Evolutionary conservation across 23 tunicate genomes (phyloP).

Genomic region (Aplidium turbinatum): DNA sequence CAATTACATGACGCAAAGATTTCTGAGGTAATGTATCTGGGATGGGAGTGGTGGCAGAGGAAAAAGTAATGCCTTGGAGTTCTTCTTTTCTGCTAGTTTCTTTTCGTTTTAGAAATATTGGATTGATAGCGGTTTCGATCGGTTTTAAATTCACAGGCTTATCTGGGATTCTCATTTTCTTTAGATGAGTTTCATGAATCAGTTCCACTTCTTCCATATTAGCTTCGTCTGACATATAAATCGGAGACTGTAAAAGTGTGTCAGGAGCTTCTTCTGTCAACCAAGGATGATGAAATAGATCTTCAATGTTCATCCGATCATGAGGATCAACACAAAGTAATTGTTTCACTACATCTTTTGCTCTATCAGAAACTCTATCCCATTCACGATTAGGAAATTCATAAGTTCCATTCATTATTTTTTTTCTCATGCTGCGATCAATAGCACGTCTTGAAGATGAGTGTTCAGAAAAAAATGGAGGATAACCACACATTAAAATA

Average conservation of each 20-base stretch:
- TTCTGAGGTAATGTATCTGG: constrained; percentile 47
- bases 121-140: constrained; percentile 79
- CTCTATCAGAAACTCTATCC: constrained; percentile 86
- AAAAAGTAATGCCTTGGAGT: constrained; percentile 27
- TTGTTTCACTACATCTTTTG: constrained; percentile 84
- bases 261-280: constrained; percentile 92
- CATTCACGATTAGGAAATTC: constrained; percentile 91
- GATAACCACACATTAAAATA: constrained; percentile 90
- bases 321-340: constrained; percentile 86
- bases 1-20: constrained; percentile 78
- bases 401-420: constrained; percentile 85
- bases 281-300: constrained; percentile 85
- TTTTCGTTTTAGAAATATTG: constrained; percentile 72
- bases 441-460: constrained; percentile 81
- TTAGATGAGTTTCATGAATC: constrained; percentile 53
- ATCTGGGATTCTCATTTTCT: constrained; percentile 83
- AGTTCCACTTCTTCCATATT: constrained; percentile 54
- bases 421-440: constrained; percentile 86
- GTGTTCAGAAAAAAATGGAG: constrained; percentile 98
- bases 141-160: constrained; percentile 88
- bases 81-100: constrained; percentile 51
- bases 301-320: constrained; percentile 84
- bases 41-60: not conserved
- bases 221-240: constrained; percentile 75
- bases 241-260: constrained; percentile 82